Percentiles rank a stretch among this genome's conserved stretches.
Conservation (phyloP, 2,888 invertebrate species). For the Scaptomyza cyrtandrae region DNA sequence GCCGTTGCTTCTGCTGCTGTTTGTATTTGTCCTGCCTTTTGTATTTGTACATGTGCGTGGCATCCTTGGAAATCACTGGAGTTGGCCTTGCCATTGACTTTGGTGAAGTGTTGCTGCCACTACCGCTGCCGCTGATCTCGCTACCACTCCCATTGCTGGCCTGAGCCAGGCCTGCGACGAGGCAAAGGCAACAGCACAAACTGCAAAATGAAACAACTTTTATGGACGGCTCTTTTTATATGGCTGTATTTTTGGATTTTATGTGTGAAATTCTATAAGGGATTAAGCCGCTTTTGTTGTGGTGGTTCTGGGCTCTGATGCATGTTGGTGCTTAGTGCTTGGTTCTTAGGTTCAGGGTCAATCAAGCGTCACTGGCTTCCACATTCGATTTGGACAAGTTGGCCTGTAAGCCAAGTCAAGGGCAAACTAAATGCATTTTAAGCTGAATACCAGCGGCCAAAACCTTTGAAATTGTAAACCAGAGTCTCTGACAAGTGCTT, state of each 20-base stretch:
- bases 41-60: slow-evolving; percentile 73
- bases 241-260: slow-evolving; percentile 44
- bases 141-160: slow-evolving; percentile 31
- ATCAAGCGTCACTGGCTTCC: slow-evolving; percentile 43
- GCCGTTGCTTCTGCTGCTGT: slow-evolving; percentile 18
- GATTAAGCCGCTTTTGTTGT: slow-evolving; percentile 52
- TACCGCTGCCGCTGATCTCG: slow-evolving; percentile 7
- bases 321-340: not conserved
- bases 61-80: slow-evolving; percentile 55
- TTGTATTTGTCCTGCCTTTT: slow-evolving; percentile 75
- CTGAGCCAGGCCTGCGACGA: slow-evolving; percentile 55
- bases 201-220: slow-evolving; percentile 73
- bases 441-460: slow-evolving; percentile 20
- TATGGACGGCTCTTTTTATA: slow-evolving; percentile 56
- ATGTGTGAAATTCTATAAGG: slow-evolving; percentile 67
- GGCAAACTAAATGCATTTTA: slow-evolving; percentile 23
- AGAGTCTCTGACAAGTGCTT: slow-evolving; percentile 24
- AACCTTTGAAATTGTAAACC: slow-evolving; percentile 66
- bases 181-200: slow-evolving; percentile 73
- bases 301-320: slow-evolving; percentile 39
- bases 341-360: slow-evolving; percentile 65
- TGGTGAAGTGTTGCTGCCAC: slow-evolving; percentile 34
- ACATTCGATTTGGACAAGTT: slow-evolving; percentile 24
- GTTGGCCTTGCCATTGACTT: slow-evolving; percentile 41
- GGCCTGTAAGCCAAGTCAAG: slow-evolving; percentile 39